Base-by-base conservation (phyloP, 2,888 invertebrate genomes). In the Amiota mariae region DNA sequence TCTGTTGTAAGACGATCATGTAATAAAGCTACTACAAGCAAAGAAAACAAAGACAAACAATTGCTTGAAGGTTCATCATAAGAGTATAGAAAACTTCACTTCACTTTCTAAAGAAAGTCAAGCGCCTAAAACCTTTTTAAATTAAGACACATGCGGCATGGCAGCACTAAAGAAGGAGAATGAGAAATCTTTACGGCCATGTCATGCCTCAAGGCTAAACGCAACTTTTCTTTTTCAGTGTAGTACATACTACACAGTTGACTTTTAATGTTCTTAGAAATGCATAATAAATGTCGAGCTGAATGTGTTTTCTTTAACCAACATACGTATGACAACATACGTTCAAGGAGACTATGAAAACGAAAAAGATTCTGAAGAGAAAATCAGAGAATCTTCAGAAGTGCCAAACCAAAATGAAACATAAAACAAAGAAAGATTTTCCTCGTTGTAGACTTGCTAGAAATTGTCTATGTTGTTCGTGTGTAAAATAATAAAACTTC, bases 381-480 rank as follows among this genome's bases (percentile, higher is more conserved):
- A 36, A 36, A 6, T 36, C 2, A 2, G 36, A 36, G 36, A 36
- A 36, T 36, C 36, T 36, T 36, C 36, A 36, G 36, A 36, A 36
- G 36, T 36, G 36, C 6, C 36, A 36, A 36, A 2, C 36, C 36
- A 36, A 36, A 36, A 36, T 6, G 36, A 36, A 36, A 36, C 36
- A 36, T 2, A 36, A 36, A 36, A 36, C 36, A 36, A 36, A 36
- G 36, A 36, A 36, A 36, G 36, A 36, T 36, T 36, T 6, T 36
- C 36, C 36, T 36, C 6, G 8, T n/a, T 51, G 12, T 51, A 51
- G 54, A 51, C 3, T n/a, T 13, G n/a, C 13, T 51, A 12, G 15
- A 66, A 66, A 66, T 49, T 67, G 67, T 68, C 51, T 13, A n/a
- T n/a, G n/a, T n/a, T 24, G 51, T 68, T 51, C 67, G 67, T 68